Base-by-base conservation (phyloP, 2,888 invertebrate genomes). In the Eledona agricola region DNA sequence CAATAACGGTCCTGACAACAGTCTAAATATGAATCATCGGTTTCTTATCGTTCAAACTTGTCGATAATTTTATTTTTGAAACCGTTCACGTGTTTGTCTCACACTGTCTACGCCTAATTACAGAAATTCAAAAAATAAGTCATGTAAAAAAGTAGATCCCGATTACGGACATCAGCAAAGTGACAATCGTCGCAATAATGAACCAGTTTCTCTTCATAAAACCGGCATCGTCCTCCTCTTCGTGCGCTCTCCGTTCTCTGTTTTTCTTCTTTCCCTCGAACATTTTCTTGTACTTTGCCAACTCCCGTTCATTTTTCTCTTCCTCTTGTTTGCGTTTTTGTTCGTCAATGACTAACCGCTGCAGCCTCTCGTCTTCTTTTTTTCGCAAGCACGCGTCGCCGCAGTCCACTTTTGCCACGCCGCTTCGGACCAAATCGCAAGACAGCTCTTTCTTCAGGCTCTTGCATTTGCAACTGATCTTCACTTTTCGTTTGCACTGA, bases 201-300 rank as follows among this genome's bases (percentile, higher is more conserved):
- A 81, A 64, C 78, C 77, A 78, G 65, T 80, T 79, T 57, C 76
- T 80, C 55, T 73, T 75, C 5, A 81, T 43, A 54, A 76, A 69
- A 23, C 64, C 55, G 45, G 58, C 61, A 38, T 71, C 65, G 17
- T 72, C 67, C n/a, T 66, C 59, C 25, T 73, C 71, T 28, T 71
- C 67, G 64, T 77, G 58, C 67, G 71, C 53, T 75, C 77, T 79
- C 69, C 81, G 60, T 62, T 81, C 76, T 63, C 79, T 65, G 69
- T 70, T 71, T 72, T 85, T 87, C 64, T 86, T 87, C 25, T 85
- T 86, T 13, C 83, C 84, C 37, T 75, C 73, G 58, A 90, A 84
- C 72, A 88, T 88, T 75, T 88, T 87, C 68, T 90, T 86, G 71
- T 87, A 91, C 68, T 86, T 85, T 50, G 87, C 88, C 46, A 91